Evolutionary conservation across 2,113 vertebrate genomes (phyloP).

Genomic region (Gymnogyps californianus): DNA sequence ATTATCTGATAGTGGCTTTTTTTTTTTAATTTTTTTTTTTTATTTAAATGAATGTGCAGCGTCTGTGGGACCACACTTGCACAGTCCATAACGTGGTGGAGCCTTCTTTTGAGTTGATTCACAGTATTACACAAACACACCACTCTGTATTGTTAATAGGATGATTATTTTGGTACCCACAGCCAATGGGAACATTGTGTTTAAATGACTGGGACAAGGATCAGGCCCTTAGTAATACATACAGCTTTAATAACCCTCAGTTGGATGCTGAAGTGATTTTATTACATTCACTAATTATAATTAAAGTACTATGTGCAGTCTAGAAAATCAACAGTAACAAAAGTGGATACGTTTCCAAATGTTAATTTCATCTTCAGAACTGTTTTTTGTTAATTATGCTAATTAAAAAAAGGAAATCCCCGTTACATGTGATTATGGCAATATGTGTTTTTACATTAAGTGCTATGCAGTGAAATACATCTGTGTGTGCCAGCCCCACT

Average conservation of each 20-base stretch:
- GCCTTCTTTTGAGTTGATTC: background rate
- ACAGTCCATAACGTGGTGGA: background rate
- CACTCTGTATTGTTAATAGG: background rate
- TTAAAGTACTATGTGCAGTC: background rate
- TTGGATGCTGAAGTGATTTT: slow-evolving; percentile 30
- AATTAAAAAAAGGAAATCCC: slow-evolving; percentile 19
- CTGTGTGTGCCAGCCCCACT: background rate
- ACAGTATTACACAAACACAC: background rate
- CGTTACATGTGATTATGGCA: background rate
- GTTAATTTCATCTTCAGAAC: slow-evolving; percentile 21
- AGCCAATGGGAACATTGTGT: background rate
- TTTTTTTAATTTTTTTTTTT: background rate
- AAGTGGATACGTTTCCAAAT: background rate
- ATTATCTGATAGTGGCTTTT: background rate
- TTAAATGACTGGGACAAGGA: background rate
- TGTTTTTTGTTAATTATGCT: background rate
- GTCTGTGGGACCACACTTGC: background rate
- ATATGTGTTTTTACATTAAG: background rate
- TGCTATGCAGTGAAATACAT: background rate
- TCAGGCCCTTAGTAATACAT: slow-evolving; percentile 6
- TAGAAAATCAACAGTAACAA: slow-evolving; percentile 39
- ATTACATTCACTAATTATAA: slow-evolving; percentile 13
- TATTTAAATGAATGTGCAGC: background rate
- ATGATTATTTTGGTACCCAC: background rate
- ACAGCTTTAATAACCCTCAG: background rate